Conservation (phyloP, 1,140 invertebrate species). For the Lordiphosa mommai region DNA sequence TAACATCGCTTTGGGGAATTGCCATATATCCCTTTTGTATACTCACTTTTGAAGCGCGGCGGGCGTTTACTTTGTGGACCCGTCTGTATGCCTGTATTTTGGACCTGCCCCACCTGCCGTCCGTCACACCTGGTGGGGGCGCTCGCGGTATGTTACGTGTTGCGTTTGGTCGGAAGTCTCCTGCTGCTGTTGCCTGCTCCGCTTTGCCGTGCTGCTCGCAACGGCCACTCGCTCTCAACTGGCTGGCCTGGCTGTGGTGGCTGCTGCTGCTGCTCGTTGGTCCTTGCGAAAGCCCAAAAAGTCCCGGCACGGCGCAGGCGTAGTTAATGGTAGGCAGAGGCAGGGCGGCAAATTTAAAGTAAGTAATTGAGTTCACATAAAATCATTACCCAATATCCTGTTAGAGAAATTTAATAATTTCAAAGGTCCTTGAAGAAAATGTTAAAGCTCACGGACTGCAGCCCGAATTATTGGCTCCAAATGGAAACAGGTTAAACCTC, state of each 20-base stretch:
- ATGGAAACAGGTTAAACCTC: too few species aligned
- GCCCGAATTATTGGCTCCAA: too few species aligned
- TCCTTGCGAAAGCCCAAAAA: constrained; percentile 29
- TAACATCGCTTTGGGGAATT: not conserved
- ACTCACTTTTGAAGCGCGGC: constrained; percentile 25
- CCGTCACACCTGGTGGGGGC: constrained; percentile 10
- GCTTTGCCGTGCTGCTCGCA: constrained; percentile 50
- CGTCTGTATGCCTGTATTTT: constrained; percentile 38
- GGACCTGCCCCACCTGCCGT: constrained; percentile 8
- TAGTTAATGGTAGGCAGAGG: constrained; percentile 12
- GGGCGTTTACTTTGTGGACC: constrained; percentile 21
- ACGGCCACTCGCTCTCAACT: constrained; percentile 66
- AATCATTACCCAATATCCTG: too few species aligned
- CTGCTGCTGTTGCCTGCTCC: constrained; percentile 16
- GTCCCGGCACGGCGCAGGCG: constrained; percentile 32
- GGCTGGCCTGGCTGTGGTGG: constrained; percentile 15
- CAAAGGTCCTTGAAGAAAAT: too few species aligned
- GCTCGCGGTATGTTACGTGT: constrained; percentile 36
- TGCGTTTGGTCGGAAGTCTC: constrained; percentile 22
- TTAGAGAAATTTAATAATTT: too few species aligned
- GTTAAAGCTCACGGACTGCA: too few species aligned
- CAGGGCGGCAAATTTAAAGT: not conserved
- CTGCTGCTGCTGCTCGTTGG: constrained; percentile 11
- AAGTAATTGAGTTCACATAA: not conserved
- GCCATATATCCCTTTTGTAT: not conserved